A percentile compares a stretch with the other conserved stretches of the same genome.
phyloP scores from a whole-genome alignment of 37 sponge, comb jelly and placozoan genomes.

The Diacarnus erythraeanus region DNA sequence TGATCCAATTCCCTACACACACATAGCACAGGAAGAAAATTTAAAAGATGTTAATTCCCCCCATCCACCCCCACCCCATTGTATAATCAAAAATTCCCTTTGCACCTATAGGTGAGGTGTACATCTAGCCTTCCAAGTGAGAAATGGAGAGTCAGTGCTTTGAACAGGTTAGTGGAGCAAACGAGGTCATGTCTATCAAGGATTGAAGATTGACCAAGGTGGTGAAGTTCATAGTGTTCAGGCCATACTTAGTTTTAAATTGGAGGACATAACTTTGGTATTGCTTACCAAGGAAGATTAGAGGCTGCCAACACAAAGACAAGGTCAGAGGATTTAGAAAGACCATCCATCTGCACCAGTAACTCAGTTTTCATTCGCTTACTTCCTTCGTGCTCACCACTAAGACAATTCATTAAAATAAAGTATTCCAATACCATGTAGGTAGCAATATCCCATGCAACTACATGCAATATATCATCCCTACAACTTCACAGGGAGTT shows the following conservation, averaged over 20 bases:
- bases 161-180: too few relatives aligned
- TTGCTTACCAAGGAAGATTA: constrained; percentile 90
- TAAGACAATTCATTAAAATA: not conserved
- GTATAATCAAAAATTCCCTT: too few relatives aligned
- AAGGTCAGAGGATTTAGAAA: constrained; percentile 86
- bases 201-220: too few relatives aligned
- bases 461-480: not conserved
- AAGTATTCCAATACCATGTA: not conserved
- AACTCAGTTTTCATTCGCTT: constrained; percentile 98
- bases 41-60: too few relatives aligned
- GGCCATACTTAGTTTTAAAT: not conserved
- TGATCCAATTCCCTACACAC: constrained; percentile 91
- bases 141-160: too few relatives aligned
- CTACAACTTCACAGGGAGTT: too few relatives aligned
- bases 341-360: constrained; percentile 98
- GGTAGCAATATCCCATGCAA: not conserved
- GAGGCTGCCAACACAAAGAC: constrained; percentile 97
- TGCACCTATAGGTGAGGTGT: too few relatives aligned
- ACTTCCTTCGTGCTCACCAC: constrained; percentile 96
- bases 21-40: not conserved
- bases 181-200: too few relatives aligned
- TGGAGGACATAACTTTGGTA: not conserved
- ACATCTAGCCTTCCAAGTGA: too few relatives aligned
- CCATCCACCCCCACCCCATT: too few relatives aligned
- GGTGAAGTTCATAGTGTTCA: not conserved